Evolutionary conservation across 2,888 invertebrate genomes (phyloP).

Genomic region (Dusona sp.): DNA sequence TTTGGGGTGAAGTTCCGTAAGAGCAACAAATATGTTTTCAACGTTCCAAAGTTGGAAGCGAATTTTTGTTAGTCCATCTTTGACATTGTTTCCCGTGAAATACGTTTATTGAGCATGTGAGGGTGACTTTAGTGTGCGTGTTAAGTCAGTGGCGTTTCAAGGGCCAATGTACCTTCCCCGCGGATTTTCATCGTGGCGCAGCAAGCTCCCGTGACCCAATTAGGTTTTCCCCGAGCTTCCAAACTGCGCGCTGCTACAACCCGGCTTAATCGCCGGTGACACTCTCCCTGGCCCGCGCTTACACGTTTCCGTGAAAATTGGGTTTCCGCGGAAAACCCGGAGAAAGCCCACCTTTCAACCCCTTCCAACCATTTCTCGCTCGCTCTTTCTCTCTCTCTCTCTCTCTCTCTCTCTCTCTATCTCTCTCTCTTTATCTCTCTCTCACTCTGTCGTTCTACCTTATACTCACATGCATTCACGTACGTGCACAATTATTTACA

Average conservation of each 20-base stretch:
- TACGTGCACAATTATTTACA: background rate
- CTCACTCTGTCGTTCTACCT: background rate
- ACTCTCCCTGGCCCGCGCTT: slow-evolving; percentile 62
- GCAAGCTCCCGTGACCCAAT: slow-evolving; percentile 78
- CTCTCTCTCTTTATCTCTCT: background rate
- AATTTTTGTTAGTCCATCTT: background rate
- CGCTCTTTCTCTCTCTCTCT: background rate
- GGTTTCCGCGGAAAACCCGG: slow-evolving; percentile 62
- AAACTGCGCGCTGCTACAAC: slow-evolving; percentile 62
- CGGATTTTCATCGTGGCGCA: slow-evolving; percentile 77
- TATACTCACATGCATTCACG: background rate
- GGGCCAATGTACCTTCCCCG: slow-evolving; percentile 68
- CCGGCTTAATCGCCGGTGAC: slow-evolving; percentile 73
- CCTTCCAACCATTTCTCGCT: background rate
- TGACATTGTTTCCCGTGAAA: background rate
- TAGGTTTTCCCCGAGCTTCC: slow-evolving; percentile 74
- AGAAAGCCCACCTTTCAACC: slow-evolving; percentile 17
- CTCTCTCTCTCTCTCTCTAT: background rate
- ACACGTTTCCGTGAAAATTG: slow-evolving; percentile 69
- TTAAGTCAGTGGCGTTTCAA: slow-evolving; percentile 38
- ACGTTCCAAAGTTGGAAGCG: background rate
- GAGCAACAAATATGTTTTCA: background rate
- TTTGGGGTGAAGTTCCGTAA: background rate
- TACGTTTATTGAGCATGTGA: background rate
- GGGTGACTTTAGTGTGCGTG: slow-evolving; percentile 8